Evolutionary conservation across 1,140 invertebrate genomes (phyloP).

Genomic region (Meloidogyne chitwoodi): DNA sequence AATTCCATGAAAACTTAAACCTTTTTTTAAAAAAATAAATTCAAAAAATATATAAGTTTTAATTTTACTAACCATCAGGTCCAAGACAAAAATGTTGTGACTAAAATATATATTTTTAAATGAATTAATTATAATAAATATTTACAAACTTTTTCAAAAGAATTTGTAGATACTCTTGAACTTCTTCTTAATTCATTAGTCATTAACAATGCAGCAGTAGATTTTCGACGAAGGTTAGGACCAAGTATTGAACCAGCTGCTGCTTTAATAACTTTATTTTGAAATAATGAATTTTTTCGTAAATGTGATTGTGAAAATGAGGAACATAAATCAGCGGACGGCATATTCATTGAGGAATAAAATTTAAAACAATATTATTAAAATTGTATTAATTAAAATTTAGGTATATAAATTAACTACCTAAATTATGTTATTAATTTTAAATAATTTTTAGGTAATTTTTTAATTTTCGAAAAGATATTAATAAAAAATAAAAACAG

Average conservation of each 20-base stretch:
- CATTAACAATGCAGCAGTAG: slow-evolving; percentile 14
- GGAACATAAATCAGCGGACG: neutral
- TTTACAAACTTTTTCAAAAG: slow-evolving; percentile 16
- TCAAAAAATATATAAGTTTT: no score
- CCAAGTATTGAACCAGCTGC: slow-evolving; percentile 4
- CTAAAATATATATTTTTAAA: neutral
- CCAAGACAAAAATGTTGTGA: slow-evolving; percentile 17
- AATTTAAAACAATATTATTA: no score
- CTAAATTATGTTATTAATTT: no score
- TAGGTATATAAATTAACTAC: no score
- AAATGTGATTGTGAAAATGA: neutral
- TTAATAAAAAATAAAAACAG: no score
- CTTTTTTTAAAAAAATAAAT: neutral
- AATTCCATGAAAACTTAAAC: slow-evolving; percentile 14
- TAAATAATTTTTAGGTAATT: no score
- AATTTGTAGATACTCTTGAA: slow-evolving; percentile 25
- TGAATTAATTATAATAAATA: neutral
- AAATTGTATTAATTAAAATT: no score
- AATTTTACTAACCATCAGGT: slow-evolving; percentile 10
- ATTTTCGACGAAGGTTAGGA: slow-evolving; percentile 11
- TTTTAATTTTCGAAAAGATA: no score
- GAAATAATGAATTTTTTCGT: neutral
- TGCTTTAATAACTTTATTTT: slow-evolving; percentile 7
- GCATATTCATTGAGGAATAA: neutral
- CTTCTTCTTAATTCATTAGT: slow-evolving; percentile 20